Conservation (phyloP, 1,140 invertebrate species). For the Gryllus bimaculatus region DNA sequence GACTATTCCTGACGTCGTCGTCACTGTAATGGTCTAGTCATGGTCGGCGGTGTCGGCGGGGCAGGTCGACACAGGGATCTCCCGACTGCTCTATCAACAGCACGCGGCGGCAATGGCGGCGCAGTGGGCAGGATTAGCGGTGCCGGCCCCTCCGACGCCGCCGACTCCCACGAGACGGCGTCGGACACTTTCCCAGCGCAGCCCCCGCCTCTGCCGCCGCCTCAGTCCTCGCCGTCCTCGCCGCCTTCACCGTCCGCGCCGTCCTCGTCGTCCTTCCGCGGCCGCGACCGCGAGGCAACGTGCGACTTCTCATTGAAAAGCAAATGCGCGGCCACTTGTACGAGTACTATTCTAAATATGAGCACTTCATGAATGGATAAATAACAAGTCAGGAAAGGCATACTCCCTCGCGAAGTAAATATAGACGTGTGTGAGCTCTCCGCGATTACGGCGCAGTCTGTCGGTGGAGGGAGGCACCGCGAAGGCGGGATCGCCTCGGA, state of each 20-base stretch:
- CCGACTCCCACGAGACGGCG: neutral
- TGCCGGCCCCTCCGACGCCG: no score
- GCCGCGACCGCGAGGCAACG: neutral
- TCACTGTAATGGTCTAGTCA: no score
- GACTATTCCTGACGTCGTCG: no score
- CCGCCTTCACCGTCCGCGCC: no score
- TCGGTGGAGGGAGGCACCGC: neutral
- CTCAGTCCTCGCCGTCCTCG: neutral
- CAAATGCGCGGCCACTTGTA: neutral
- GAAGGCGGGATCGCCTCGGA: neutral
- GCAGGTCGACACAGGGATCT: no score
- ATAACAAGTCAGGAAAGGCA: conserved; percentile 1
- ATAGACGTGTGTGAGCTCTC: neutral
- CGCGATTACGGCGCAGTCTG: neutral
- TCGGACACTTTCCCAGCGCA: no score
- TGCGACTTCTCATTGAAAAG: conserved; percentile 4
- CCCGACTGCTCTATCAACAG: no score
- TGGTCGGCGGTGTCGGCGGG: no score
- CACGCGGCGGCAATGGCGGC: no score
- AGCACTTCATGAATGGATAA: conserved; percentile 4
- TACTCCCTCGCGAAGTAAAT: neutral
- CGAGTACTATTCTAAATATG: conserved; percentile 1
- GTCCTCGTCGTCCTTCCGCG: neutral
- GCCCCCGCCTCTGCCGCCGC: no score
- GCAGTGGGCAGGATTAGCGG: no score